Evolutionary conservation across 2,113 vertebrate species (phyloP).

Genomic region (Callaeas wilsoni): DNA sequence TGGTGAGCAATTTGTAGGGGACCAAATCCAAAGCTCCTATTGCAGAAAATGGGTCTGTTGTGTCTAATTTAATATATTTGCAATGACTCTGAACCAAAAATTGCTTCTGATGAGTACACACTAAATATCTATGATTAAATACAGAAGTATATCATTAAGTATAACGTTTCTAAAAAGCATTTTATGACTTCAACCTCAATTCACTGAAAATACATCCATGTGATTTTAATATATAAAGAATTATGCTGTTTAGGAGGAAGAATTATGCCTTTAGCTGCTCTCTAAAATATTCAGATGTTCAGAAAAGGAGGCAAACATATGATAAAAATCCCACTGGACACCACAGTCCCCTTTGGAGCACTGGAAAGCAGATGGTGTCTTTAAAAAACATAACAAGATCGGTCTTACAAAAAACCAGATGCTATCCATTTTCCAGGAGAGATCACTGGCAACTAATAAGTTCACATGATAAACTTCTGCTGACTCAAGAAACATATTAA

Average conservation of each 20-base stretch:
- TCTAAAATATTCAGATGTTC: slow-evolving; percentile 28
- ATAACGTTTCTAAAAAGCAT: not conserved
- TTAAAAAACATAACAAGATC: slow-evolving; percentile 25
- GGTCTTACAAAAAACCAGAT: not conserved
- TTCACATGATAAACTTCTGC: slow-evolving; percentile 8
- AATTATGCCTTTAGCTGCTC: slow-evolving; percentile 26
- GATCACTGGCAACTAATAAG: not conserved
- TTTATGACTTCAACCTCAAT: not conserved
- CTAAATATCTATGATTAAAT: not conserved
- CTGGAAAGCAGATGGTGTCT: slow-evolving; percentile 58
- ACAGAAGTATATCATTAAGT: not conserved
- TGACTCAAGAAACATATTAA: slow-evolving; percentile 16
- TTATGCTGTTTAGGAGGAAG: not conserved
- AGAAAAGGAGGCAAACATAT: slow-evolving; percentile 15
- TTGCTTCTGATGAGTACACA: not conserved
- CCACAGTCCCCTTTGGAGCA: not conserved
- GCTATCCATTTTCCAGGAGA: not conserved
- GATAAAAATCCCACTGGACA: slow-evolving; percentile 36
- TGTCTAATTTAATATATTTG: slow-evolving; percentile 28
- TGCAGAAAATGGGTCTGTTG: not conserved
- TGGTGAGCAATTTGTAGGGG: not conserved
- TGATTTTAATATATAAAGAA: not conserved
- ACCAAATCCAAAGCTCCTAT: not conserved
- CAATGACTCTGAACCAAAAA: not conserved
- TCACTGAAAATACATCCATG: not conserved